Percentiles rank a stretch among this genome's conserved stretches.
Evolutionary conservation across 2,113 vertebrate genomes (phyloP).

Genomic region (Actinemys pallida): DNA sequence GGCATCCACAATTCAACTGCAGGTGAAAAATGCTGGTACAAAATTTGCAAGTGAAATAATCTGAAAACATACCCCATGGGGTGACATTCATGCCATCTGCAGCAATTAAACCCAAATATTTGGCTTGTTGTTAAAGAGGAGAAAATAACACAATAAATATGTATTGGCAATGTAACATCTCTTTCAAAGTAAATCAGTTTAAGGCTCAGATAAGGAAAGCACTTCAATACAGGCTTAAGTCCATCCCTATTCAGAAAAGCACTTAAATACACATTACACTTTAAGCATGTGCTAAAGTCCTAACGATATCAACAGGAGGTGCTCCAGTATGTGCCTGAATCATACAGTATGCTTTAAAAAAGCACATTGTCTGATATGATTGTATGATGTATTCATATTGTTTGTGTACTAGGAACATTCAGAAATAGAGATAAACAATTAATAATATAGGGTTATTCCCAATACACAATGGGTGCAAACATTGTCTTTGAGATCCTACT

Average conservation of each 20-base stretch:
- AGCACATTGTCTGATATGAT: not conserved
- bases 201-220: slow-evolving; percentile 27
- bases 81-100: slow-evolving; percentile 64
- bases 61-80: slow-evolving; percentile 58
- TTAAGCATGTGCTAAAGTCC: slow-evolving; percentile 28
- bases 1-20: slow-evolving; percentile 14
- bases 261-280: slow-evolving; percentile 36
- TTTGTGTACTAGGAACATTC: not conserved
- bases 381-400: not conserved
- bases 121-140: slow-evolving; percentile 44
- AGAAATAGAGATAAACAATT: not conserved
- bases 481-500: fast-evolving
- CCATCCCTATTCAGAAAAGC: slow-evolving; percentile 1
- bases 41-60: slow-evolving; percentile 66
- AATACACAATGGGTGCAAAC: not conserved
- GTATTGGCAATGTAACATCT: slow-evolving; percentile 42
- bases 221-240: slow-evolving; percentile 40
- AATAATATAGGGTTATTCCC: not conserved
- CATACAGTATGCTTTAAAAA: not conserved
- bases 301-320: slow-evolving; percentile 19
- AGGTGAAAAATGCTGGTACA: slow-evolving; percentile 58
- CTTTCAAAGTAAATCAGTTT: slow-evolving; percentile 60
- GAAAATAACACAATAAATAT: slow-evolving; percentile 63
- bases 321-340: not conserved
- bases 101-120: slow-evolving; percentile 63